phyloP scores from a whole-genome alignment of 2,113 vertebrate genomes.

The Corvus moneduloides region DNA sequence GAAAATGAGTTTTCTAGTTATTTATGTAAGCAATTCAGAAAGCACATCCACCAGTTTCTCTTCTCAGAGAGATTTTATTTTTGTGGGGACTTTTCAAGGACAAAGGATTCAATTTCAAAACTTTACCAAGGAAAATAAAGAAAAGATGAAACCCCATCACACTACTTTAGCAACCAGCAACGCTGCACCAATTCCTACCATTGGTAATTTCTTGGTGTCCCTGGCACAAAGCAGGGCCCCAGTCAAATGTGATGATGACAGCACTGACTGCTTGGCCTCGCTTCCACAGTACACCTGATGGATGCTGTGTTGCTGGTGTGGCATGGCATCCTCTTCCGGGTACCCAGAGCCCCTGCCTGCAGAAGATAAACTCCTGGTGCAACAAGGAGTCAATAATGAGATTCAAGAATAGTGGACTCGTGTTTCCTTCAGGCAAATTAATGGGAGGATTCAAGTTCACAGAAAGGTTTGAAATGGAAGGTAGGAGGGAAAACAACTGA shows the following conservation, averaged over 20 bases:
- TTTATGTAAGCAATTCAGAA: constrained; percentile 59
- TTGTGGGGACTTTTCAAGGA: constrained; percentile 39
- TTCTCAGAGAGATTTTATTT: constrained; percentile 10
- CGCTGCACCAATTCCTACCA: neutral
- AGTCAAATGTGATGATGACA: accelerated
- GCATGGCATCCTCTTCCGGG: neutral
- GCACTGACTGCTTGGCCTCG: neutral
- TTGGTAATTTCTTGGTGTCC: neutral
- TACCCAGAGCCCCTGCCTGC: neutral
- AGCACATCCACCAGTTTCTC: constrained; percentile 1
- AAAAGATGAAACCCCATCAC: neutral
- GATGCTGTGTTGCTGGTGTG: neutral
- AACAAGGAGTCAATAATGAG: neutral
- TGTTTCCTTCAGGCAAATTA: constrained; percentile 6
- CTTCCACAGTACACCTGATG: neutral
- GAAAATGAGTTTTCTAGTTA: constrained; percentile 61
- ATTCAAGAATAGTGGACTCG: neutral
- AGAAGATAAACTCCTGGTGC: neutral
- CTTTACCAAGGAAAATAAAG: neutral
- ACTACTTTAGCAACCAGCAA: neutral
- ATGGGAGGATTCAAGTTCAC: neutral
- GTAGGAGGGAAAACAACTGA: neutral
- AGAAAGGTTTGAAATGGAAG: neutral
- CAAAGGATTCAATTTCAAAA: constrained; percentile 1
- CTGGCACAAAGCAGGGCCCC: neutral